These are phyloP conservation scores for Globicephala melas DNA, from an alignment of 2,113 vertebrate species.

Conservation along the genomic window DNA sequence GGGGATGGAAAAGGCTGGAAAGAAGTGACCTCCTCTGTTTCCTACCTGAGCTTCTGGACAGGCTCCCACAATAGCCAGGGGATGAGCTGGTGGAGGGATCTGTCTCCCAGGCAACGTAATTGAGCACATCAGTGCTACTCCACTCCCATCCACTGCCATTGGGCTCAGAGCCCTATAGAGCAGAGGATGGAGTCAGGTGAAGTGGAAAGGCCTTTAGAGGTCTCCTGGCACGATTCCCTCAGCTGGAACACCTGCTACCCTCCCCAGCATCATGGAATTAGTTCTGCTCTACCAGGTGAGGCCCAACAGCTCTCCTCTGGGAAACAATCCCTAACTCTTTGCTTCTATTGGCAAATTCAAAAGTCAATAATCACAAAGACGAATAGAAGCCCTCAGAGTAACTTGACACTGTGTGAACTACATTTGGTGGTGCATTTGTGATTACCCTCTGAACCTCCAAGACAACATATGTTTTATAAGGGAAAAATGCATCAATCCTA, in stretches of 20 bases:
- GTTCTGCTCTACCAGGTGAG: not conserved
- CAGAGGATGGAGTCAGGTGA: not conserved
- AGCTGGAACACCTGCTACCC: not conserved
- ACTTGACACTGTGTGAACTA: not conserved
- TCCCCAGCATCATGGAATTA: not conserved
- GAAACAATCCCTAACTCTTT: not conserved
- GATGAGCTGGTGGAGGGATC: fast-evolving
- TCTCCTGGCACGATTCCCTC: not conserved
- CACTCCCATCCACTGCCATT: not conserved
- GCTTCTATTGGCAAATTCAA: not conserved
- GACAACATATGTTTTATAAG: not conserved
- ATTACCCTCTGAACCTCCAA: not conserved
- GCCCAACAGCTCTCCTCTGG: not conserved
- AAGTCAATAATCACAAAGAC: not conserved
- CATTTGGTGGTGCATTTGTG: not conserved
- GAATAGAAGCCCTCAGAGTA: not conserved
- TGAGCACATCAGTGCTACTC: not conserved
- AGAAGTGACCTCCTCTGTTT: not conserved
- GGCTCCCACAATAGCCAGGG: not conserved
- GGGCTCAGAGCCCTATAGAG: not conserved
- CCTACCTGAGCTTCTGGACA: not conserved
- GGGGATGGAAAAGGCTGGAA: fast-evolving
- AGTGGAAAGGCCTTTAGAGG: not conserved
- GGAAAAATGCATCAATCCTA: not conserved
- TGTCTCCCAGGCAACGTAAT: not conserved